Evolutionary conservation across 2,888 invertebrate genomes (phyloP), one percentile per base, ranked within the genome.

Genomic region (Holacanthella duospinosa): DNA sequence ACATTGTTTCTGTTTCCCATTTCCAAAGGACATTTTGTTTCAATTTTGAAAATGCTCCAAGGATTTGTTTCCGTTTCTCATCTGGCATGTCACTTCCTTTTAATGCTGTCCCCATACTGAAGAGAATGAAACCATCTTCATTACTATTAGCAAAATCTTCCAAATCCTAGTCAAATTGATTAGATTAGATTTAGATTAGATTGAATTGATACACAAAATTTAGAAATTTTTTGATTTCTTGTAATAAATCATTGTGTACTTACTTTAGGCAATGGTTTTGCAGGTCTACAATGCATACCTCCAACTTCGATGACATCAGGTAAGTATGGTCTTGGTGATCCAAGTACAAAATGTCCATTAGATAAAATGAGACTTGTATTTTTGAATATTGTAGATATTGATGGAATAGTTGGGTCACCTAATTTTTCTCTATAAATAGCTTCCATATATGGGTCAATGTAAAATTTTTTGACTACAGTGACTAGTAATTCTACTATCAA

Each of bases 21-120:
- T 89, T 90, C 90, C 90, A 90, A 0, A 91, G 77, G 26, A 91
- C 86, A 69, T 87, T 82, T 75, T 88, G 88, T 0, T 89, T 88
- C 43, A 91, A 77, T 28, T 85, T 84, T 0, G 86, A 83, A 73
- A 91, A 84, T 0, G 88, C 89, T 43, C 84, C 82, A 25, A 89
- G 82, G 60, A 91, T 81, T 74, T 86, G 79, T 29, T 82, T 81
- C 62, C 87, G 83, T 0, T 86, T 80, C 2, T 85, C 81, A 59
- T 86, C 82, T 0, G 90, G 89, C 88, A 90, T 89, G 71, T 86
- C 87, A 28, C 85, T 84, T 0, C 88, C 87, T 71, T 85, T 83
- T 0, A 90, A 88, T 1, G 88, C 88, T 0, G 89, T 89, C 0
- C 90, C 90, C 88, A 90, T 89, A 43, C 89, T 89, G 19, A 90